Conservation (phyloP, 1,140 invertebrate genomes). For the Cydia amplana region DNA sequence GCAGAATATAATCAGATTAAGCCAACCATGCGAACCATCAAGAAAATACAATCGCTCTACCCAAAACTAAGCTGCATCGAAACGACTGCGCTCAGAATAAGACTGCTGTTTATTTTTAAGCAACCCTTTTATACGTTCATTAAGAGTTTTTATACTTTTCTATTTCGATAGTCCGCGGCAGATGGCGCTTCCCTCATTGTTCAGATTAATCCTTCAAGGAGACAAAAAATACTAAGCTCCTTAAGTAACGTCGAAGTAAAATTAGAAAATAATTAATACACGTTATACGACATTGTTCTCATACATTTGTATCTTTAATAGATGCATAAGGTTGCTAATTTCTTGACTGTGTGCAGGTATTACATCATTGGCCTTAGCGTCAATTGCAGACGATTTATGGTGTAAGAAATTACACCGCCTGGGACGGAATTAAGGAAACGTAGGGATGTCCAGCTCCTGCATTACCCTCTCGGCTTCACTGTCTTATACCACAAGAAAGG, state of each 20-base stretch:
- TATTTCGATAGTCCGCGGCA: conserved; percentile 67
- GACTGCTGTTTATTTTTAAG: conserved; percentile 60
- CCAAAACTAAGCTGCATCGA: background rate
- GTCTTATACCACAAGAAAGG: too few relatives aligned
- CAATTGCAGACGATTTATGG: too few relatives aligned
- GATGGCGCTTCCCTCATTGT: conserved; percentile 59
- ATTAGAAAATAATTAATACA: conserved; percentile 14
- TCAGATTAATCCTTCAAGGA: conserved; percentile 52
- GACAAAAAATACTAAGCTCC: conserved; percentile 46
- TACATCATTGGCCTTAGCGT: too few relatives aligned
- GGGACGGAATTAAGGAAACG: too few relatives aligned
- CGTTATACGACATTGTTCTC: background rate
- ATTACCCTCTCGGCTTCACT: too few relatives aligned
- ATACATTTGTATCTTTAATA: background rate
- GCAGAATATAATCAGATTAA: background rate
- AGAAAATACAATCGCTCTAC: background rate
- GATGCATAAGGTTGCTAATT: background rate
- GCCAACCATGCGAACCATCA: conserved; percentile 2
- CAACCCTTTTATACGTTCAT: conserved; percentile 77
- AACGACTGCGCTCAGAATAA: conserved; percentile 47
- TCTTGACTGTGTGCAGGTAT: too few relatives aligned
- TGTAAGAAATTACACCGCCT: too few relatives aligned
- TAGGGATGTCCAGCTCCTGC: too few relatives aligned
- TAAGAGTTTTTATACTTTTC: conserved; percentile 73
- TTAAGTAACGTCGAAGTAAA: conserved; percentile 34